Evolutionary conservation across 1,140 invertebrate species (phyloP).

Genomic region (Muscidifurax raptorellus): DNA sequence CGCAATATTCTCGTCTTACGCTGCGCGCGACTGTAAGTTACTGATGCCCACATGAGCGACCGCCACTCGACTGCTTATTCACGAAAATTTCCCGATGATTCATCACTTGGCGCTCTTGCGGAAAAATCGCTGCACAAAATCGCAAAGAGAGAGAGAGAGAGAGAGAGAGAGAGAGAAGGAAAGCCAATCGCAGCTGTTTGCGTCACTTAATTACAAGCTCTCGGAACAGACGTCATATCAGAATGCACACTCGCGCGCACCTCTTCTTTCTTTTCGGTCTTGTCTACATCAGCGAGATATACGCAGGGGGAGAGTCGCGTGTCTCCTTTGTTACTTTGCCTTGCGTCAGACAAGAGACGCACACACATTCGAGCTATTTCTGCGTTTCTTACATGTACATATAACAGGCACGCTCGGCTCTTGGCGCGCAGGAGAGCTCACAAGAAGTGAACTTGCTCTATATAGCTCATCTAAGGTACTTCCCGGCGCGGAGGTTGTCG

Average conservation of each 20-base stretch:
- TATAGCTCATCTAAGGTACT: too few relatives aligned
- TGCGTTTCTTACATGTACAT: neutral
- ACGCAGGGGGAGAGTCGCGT: slow-evolving; percentile 19
- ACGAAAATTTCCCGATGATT: slow-evolving; percentile 7
- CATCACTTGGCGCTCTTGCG: slow-evolving; percentile 1
- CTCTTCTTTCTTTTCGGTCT: slow-evolving; percentile 16
- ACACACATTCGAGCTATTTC: slow-evolving; percentile 21
- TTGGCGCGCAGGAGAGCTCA: too few relatives aligned
- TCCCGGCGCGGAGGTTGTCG: too few relatives aligned
- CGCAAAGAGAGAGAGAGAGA: too few relatives aligned
- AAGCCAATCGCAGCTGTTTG: neutral
- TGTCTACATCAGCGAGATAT: neutral
- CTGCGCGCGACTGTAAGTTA: too few relatives aligned
- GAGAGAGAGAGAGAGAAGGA: too few relatives aligned
- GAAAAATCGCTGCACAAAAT: neutral
- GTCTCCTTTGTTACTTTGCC: slow-evolving; percentile 16
- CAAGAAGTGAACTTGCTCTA: too few relatives aligned
- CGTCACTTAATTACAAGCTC: slow-evolving; percentile 19
- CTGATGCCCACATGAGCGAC: neutral
- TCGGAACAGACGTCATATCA: neutral
- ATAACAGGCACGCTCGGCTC: neutral
- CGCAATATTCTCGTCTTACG: neutral
- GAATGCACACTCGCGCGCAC: too few relatives aligned
- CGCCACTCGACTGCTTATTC: neutral
- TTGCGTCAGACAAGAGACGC: slow-evolving; percentile 3